Base-by-base conservation (phyloP, 2,888 invertebrate species). In the Hirudinaria manillensis region DNA sequence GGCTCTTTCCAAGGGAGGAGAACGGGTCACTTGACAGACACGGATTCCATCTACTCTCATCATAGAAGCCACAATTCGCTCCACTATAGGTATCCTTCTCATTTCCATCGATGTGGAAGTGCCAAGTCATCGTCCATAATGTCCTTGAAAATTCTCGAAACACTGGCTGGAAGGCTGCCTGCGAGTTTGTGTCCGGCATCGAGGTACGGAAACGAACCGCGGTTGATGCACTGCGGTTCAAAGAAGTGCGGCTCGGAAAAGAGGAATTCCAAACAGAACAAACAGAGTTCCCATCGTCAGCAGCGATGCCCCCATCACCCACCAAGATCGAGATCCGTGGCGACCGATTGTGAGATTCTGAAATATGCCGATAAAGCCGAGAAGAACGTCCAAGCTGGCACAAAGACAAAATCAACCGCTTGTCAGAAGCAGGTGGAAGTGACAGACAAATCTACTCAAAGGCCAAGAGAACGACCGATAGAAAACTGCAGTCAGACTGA, bases 61-160 rank as follows among this genome's bases (percentile, higher is more conserved):
- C 61, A 10, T 10, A 61, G 61, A 61, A n/a, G 61, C 29, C 61
- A 61, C 61, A 61, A 61, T n/a, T 29, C 24, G 61, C 61, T 61
- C 61, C 61, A 29, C n/a, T 68, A 68, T 21, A 68, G 34, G 68
- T 68, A 68, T 36, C 68, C 68, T 10, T 34, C 34, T 36, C 32
- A 32, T 68, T 68, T 68, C 16, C 68, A 68, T 36, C n/a, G 68
- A n/a, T 68, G 68, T 24, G 68, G 68, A 24, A 68, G 68, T 16
- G 36, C 34, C 36, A 68, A 32, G 36, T 68, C 68, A 13, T 34
- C 68, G 1, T 68, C 68, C 29, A 68, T 68, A 7, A 68, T 68
- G 68, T 68, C 68, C n/a, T 36, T 68, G 34, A 68, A 34, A 21
- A 34, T 68, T n/a, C 68, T 68, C 36, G 68, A 68, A 68, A 29